These are phyloP conservation scores for Psephotus haematonotus DNA, from an alignment of 2,113 vertebrate genomes.

Conservation along the genomic window DNA sequence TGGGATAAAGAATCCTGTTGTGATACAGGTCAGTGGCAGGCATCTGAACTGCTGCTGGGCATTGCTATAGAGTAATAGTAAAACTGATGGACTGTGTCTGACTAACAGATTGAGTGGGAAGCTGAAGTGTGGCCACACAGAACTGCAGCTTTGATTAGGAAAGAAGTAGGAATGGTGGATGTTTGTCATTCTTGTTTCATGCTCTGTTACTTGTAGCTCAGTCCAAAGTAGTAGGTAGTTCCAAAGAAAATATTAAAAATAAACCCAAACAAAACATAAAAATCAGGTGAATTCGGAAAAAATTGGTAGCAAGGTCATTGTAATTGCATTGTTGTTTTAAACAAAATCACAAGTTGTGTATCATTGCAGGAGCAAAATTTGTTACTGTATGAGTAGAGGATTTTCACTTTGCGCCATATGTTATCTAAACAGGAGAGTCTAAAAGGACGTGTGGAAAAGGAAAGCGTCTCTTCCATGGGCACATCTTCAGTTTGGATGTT, in stretches of 20 bases:
- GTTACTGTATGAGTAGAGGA: neutral
- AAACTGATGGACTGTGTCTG: constrained; percentile 18
- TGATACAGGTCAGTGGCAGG: neutral
- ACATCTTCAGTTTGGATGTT: neutral
- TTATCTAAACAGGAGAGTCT: neutral
- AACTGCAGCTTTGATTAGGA: neutral
- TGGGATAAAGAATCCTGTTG: neutral
- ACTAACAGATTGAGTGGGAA: neutral
- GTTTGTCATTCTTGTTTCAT: neutral
- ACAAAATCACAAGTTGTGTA: neutral
- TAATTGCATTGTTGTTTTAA: neutral
- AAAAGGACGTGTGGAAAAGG: neutral
- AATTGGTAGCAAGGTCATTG: neutral
- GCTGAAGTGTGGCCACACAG: neutral
- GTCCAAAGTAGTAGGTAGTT: neutral
- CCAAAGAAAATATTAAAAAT: neutral
- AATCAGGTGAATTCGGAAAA: neutral
- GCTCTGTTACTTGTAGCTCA: neutral
- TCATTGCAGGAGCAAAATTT: neutral
- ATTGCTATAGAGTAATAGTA: neutral
- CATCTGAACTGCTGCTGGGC: neutral
- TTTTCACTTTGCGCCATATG: neutral
- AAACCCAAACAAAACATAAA: neutral
- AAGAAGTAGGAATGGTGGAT: neutral
- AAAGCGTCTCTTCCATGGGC: neutral